A percentile compares a stretch with the other conserved stretches of the same genome.
Conservation (phyloP, 2,888 invertebrate species). For the Anticlea derivata region DNA sequence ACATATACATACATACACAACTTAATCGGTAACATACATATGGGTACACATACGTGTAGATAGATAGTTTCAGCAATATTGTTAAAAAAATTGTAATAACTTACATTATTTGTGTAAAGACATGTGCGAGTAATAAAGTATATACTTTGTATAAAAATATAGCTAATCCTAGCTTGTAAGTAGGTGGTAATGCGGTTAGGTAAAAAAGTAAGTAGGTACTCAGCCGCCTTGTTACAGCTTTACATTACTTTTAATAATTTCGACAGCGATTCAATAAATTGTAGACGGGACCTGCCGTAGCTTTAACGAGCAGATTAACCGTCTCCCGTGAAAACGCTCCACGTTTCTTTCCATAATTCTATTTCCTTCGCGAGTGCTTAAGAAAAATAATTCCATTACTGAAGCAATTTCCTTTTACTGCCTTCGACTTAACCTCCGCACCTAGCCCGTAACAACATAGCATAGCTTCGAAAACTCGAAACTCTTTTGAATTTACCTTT, state of each 20-base stretch:
- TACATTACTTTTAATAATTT: conserved; percentile 15
- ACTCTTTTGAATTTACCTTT: conserved; percentile 77
- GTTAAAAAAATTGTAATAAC: no score
- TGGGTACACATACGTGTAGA: no score
- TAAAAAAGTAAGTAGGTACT: neutral
- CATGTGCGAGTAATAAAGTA: no score
- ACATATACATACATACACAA: no score
- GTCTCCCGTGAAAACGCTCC: conserved; percentile 39
- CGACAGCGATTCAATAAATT: conserved; percentile 16
- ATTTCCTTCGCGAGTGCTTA: conserved; percentile 46
- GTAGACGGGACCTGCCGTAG: conserved; percentile 13
- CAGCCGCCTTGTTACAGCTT: conserved; percentile 1
- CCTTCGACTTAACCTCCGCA: conserved; percentile 53
- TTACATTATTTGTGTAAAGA: no score
- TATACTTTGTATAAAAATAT: no score
- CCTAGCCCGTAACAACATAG: conserved; percentile 51
- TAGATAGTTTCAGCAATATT: no score
- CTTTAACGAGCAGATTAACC: conserved; percentile 38
- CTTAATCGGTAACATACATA: no score
- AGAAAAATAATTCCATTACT: conserved; percentile 61
- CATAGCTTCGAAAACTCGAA: conserved; percentile 62
- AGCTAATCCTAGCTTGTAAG: no score
- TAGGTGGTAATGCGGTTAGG: no score
- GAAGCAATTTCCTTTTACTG: conserved; percentile 62
- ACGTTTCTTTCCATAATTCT: conserved; percentile 42